Percentiles rank a stretch among this genome's conserved stretches.
phyloP scores from a whole-genome alignment of 2,888 invertebrate species.

The Spatulosminthurus flaviceps region DNA sequence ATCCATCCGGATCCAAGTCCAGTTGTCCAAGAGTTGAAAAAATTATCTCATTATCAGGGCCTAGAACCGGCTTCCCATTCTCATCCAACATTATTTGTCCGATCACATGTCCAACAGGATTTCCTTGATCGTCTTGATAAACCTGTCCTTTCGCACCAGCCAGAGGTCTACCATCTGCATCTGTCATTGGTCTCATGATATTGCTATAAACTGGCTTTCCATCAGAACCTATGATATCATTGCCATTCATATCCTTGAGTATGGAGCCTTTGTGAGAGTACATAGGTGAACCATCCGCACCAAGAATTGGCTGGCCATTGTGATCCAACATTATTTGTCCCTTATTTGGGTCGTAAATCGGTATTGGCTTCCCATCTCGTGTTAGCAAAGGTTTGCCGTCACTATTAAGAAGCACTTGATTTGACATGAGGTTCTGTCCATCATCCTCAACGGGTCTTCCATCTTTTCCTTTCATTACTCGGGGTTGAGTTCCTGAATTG shows the following conservation, averaged over 20 bases:
- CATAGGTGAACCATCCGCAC: neutral
- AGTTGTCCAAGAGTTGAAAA: constrained; percentile 21
- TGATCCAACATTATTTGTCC: constrained; percentile 1
- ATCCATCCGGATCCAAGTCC: constrained; percentile 6
- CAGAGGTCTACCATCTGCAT: neutral
- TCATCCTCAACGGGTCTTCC: neutral
- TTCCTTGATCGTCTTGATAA: neutral
- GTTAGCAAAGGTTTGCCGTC: neutral
- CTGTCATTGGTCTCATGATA: neutral
- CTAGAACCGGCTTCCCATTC: constrained; percentile 10
- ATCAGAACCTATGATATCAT: constrained; percentile 5
- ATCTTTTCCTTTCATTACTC: neutral
- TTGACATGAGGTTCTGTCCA: neutral
- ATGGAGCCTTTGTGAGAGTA: neutral
- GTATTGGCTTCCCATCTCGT: neutral
- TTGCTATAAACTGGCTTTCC: neutral
- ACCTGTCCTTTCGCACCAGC: neutral
- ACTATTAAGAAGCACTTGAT: constrained; percentile 1
- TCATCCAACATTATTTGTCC: constrained; percentile 28
- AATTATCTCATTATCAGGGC: constrained; percentile 30
- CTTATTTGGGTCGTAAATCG: neutral
- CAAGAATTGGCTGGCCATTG: constrained; percentile 5
- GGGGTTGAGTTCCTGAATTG: neutral
- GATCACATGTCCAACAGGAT: neutral
- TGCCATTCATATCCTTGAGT: neutral